Percentiles rank a stretch among this genome's conserved stretches.
Evolutionary conservation across 2,113 vertebrate species (phyloP).

Genomic region (Beaufortia kweichowensis): DNA sequence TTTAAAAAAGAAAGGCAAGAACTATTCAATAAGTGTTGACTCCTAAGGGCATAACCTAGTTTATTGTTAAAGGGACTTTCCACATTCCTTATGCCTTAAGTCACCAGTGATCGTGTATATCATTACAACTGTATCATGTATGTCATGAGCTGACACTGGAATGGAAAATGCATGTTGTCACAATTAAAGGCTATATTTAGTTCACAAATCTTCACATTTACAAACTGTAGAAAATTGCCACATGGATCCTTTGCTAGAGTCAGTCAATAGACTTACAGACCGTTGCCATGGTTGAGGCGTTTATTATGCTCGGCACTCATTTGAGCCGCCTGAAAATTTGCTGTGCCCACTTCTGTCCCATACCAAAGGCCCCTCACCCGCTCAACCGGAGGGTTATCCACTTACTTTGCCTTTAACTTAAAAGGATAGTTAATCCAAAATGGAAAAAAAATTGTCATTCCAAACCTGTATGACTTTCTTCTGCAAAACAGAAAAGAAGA

Average conservation of each 20-base stretch:
- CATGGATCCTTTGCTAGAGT: constrained; percentile 40
- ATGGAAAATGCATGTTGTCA: background rate
- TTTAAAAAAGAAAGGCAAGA: too few species aligned
- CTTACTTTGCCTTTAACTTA: background rate
- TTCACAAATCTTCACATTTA: background rate
- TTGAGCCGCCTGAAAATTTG: constrained; percentile 55
- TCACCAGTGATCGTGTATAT: background rate
- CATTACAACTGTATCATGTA: background rate
- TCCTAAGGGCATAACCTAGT: background rate
- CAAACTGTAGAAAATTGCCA: background rate
- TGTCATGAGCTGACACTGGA: background rate
- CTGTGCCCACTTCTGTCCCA: background rate
- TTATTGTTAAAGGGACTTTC: constrained; percentile 3
- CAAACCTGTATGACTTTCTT: too few species aligned
- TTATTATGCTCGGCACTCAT: constrained; percentile 61
- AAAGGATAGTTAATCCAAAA: too few species aligned
- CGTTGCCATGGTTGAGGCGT: constrained; percentile 59
- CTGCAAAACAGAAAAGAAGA: too few species aligned
- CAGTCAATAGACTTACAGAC: constrained; percentile 55
- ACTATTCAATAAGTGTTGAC: background rate
- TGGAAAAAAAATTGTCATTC: too few species aligned
- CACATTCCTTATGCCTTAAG: background rate
- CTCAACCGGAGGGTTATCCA: background rate
- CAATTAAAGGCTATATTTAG: background rate
- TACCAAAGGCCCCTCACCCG: constrained; percentile 25